Percentiles rank a stretch among this genome's conserved stretches.
These are phyloP conservation scores for Bungarus multicinctus DNA, from an alignment of 2,113 vertebrate species.

Conservation along the genomic window DNA sequence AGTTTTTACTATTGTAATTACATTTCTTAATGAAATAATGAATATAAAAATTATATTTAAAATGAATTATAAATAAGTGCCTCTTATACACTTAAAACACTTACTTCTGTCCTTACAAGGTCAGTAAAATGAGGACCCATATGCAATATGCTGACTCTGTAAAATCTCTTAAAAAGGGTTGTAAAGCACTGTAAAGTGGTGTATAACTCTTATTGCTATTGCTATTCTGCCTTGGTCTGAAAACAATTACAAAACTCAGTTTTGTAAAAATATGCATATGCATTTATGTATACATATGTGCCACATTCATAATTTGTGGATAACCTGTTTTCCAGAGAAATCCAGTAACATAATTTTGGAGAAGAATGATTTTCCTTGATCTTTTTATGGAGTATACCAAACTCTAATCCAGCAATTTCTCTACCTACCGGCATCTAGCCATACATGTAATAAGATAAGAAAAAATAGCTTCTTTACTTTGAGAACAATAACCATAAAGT, in stretches of 20 bases:
- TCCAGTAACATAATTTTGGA: neutral
- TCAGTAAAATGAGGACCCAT: too few relatives aligned
- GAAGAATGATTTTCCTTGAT: neutral
- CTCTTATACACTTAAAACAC: neutral
- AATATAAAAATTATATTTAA: neutral
- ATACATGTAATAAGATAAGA: neutral
- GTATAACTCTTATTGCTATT: too few relatives aligned
- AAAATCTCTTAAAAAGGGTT: too few relatives aligned
- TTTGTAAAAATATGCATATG: neutral
- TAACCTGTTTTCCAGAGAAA: neutral
- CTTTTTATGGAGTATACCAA: neutral
- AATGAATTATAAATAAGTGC: neutral
- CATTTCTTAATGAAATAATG: neutral
- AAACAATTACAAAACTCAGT: neutral
- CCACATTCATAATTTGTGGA: neutral
- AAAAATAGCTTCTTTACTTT: neutral
- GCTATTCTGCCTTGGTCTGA: neutral
- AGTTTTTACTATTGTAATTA: neutral
- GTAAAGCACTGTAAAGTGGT: too few relatives aligned
- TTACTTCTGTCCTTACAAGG: neutral
- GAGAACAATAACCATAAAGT: neutral
- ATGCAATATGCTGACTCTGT: too few relatives aligned
- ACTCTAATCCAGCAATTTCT: neutral
- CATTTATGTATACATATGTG: neutral
- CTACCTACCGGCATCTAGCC: neutral